Evolutionary conservation across 1,140 invertebrate genomes (phyloP).

Genomic region (Psix sp.): DNA sequence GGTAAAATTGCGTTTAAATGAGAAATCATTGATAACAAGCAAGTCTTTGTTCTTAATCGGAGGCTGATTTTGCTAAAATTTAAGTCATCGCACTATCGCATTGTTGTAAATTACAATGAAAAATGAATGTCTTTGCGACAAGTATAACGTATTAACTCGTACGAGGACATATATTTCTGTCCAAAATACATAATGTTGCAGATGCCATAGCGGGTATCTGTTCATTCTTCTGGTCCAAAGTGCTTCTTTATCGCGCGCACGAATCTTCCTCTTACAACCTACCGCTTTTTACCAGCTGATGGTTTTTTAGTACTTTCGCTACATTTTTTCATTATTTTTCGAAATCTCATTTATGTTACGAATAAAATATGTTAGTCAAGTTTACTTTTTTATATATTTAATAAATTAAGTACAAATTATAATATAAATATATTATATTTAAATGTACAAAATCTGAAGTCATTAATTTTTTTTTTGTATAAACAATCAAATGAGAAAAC

Average conservation of each 20-base stretch:
- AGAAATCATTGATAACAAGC: no score
- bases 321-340: conserved; percentile 16
- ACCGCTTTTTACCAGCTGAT: conserved; percentile 34
- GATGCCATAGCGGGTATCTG: conserved; percentile 20
- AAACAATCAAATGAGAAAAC: no score
- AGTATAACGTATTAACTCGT: conserved; percentile 21
- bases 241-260: conserved; percentile 19
- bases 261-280: conserved; percentile 43
- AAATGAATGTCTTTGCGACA: conserved; percentile 4
- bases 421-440: no score
- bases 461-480: no score
- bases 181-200: conserved; percentile 32
- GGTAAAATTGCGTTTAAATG: no score
- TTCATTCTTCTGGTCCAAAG: conserved; percentile 29
- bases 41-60: no score
- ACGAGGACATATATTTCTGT: conserved; percentile 20
- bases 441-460: no score
- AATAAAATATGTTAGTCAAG: no score
- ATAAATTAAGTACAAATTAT: no score
- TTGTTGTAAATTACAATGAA: conserved; percentile 27
- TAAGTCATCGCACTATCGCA: not conserved
- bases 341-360: not conserved
- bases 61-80: no score
- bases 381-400: no score
- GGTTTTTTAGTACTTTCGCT: conserved; percentile 1